Evolutionary conservation across 2,888 invertebrate species (phyloP), one percentile per base, ranked within the genome.

Genomic region (Cataglyphis livida): DNA sequence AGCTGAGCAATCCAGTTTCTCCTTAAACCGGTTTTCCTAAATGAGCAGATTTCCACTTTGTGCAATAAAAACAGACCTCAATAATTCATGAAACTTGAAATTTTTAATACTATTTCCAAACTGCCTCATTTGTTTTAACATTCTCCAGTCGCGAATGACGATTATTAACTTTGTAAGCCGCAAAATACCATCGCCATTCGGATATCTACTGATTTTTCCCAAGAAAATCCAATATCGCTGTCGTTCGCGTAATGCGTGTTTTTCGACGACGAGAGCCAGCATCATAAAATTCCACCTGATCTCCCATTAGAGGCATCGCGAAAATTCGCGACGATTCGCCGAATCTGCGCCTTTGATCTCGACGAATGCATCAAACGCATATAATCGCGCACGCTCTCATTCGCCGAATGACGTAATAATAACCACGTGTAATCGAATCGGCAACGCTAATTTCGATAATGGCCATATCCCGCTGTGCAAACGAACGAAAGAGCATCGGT

Each of bases 361-460:
- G 78, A 51, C 48, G 64, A 51, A 48, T 54, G 28, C 54, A 66
- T 71, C 44, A 59, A 71, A 79, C 25, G 18, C 10, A 10, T 44
- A 48, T 25, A 70, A 59, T 59, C 70, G 38, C 38, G 25, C 78
- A 28, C 65, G 21, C 32, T 2, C 51, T 15, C 18, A 7, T 44
- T 15, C 81, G 57, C 44, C 71, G 35, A 81, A 82, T 76, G 82
- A 85, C 73, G 84, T 84, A 88, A 90, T 87, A 87, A 90, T 85
- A 91, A 88, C 87, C 87, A 83, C 84, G 82, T 84, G 85, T 88
- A 91, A 90, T 90, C 87, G 84, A 89, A 92, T 92, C 88, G 88
- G 87, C 88, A 89, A 88, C 87, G 87, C 88, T 92, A 91, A 92
- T 92, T 92, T 91, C 89, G 89, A 86, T 91, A 90, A 90, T 89